Base-by-base conservation (phyloP, 2,888 invertebrate genomes). In the Chaetogeoica ovagalla region DNA sequence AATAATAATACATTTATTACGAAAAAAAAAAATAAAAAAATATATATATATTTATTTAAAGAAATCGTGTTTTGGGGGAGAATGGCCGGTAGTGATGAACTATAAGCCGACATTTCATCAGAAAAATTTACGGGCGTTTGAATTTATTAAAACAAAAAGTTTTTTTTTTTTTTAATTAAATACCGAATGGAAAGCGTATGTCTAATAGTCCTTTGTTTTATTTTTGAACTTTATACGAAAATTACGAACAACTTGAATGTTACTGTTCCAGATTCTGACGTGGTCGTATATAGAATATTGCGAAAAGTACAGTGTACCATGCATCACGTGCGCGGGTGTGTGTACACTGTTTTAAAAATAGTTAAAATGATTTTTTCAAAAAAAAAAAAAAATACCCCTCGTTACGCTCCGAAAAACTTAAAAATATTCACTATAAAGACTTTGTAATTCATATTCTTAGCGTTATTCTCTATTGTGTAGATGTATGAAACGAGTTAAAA, bases 151-250 rank as follows among this genome's bases (percentile, higher is more conserved):
- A 57, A 66, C 17, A n/a, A 75, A 66, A 75, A 66, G 57, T n/a
- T n/a, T n/a, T n/a, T n/a, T n/a, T 75, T 68, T 15, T 59, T 75
- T 75, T 68, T 75, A 66, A 75, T 68, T 59, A 75, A 75, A 66
- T 75, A 59, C 43, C 43, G 11, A 75, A 75, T 75, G 57, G 59
- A 59, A 75, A 68, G 43, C 30, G 59, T n/a, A n/a, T 21, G 21
- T 15, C n/a, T 15, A 19, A 75, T 59, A 68, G 43, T 66, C 43
- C 21, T 59, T 59, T 62, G 62, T 48, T 30, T 73, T 73, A 19
- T 66, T 30, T n/a, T n/a, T n/a, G n/a, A 75, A 68, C 30, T 66
- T 30, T 6, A 57, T 66, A 2, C n/a, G 19, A 17, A 72, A 72
- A 60, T 72, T 60, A 72, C 23, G 4, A 75, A 75, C 43, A 59